Conservation (phyloP, 2,113 vertebrate genomes). For the Catagonus wagneri region DNA sequence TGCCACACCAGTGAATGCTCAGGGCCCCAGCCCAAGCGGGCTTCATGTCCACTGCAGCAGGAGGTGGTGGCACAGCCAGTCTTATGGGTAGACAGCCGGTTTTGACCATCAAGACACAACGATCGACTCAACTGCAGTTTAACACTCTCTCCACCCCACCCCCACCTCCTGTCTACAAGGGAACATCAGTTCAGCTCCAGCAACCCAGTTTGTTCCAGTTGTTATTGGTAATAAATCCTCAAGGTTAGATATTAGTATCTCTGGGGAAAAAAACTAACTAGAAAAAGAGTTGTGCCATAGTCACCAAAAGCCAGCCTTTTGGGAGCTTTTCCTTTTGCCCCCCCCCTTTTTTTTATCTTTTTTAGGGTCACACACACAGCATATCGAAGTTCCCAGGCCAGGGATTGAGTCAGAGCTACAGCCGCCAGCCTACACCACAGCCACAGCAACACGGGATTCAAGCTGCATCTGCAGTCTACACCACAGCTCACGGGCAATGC, state of each 20-base stretch:
- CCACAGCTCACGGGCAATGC: no score
- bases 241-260: neutral
- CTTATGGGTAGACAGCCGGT: neutral
- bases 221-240: neutral
- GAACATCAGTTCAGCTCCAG: neutral
- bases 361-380: no score
- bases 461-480: no score
- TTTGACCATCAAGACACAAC: neutral
- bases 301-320: neutral
- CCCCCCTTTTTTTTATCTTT: no score
- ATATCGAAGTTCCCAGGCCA: no score
- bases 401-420: no score
- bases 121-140: neutral
- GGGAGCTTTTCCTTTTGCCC: constrained; percentile 12
- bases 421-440: no score
- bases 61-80: neutral
- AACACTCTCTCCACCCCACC: neutral
- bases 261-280: neutral
- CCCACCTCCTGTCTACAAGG: neutral
- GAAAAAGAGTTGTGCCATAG: neutral
- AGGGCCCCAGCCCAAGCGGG: neutral
- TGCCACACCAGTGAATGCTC: neutral
- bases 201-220: constrained; percentile 27
- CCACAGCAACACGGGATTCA: no score
- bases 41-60: neutral